Evolutionary conservation across 1,140 invertebrate genomes (phyloP), one percentile per base, ranked within the genome.

Genomic region (Caenorhabditis tropicalis): DNA sequence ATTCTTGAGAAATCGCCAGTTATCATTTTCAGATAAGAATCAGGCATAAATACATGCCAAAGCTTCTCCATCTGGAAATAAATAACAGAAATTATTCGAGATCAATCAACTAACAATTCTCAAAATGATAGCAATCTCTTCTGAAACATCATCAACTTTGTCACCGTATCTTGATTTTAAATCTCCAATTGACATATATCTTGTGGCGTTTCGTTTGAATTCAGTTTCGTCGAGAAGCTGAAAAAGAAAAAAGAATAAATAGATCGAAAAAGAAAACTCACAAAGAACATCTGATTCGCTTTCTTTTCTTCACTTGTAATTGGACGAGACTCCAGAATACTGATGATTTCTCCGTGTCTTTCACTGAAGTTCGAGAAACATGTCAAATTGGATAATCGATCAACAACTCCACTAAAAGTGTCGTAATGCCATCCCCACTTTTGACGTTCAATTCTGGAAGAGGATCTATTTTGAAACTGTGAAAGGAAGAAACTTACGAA

Each of bases 391-490:
- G 82, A 82, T 29, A 90, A 58, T 7, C 90, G 89, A 53, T 87
- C 82, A 49, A 87, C 85, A 9, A 90, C 88, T 27, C 89, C 87
- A 31, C 86, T 65, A 43, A 90, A 91, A 9, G 90, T 82, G 12
- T 89, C 88, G 21, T 85, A 82, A 33, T 88, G 83, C 89, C 89
- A 91, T 36, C 90, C 90, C 89, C 89, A 91, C 51, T 88, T 83
- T 24, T 88, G 48, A 24, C 86, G 79, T 19, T 82, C 74, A 6
- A 90, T 53, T 84, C 89, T 90, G 79, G 80, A 88, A 86, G 39
- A 5, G 12, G 2, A 31, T 19, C 24, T 51, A 19, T 2, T 49
- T 51, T 53, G 1, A 6, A 33, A 31, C 0, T 9, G n/a, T 2
- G 4, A 81, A 36, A 27, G 10, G 7, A 21, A 16, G 51, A 29